Evolutionary conservation across 1,140 invertebrate genomes (phyloP), one percentile per base, ranked within the genome.

Genomic region (Meloidogyne floridensis): DNA sequence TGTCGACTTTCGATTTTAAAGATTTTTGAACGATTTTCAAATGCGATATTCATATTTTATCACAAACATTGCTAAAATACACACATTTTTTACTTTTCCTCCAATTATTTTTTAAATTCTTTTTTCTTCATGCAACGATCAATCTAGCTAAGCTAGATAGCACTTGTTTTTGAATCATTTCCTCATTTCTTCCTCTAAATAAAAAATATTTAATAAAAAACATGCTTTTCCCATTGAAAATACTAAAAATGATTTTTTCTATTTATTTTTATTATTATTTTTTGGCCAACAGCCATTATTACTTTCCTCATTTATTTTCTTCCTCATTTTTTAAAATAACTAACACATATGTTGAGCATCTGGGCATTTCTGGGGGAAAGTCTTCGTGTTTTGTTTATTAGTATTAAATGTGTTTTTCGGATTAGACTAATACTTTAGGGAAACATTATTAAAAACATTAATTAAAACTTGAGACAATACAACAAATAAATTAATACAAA

Each of bases 331-430:
- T 65, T 65, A n/a, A 65, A 65, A 11, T 47, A 47, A 54, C 9
- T 10, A 6, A 53, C 59, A 65, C 59, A 65, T n/a, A 65, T 65
- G 59, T 65, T 65, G 59, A n/a, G 59, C 59, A 65, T 65, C 59
- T 65, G 59, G 56, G 4, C 11, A 15, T 56, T 56, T 56, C 13
- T 9, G 7, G 13, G n/a, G 15, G 10, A 65, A 7, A 6, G n/a
- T n/a, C 59, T 65, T 65, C n/a, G 59, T 65, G 59, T 65, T 65
- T 65, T 65, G 59, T 65, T 65, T 65, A 65, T 65, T 65, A 15
- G 5, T 6, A 15, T n/a, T n/a, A 65, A 65, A 65, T 65, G 15
- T 65, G 56, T 59, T 59, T 65, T 18, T 65, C 4, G 7, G 59
- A 18, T 65, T n/a, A n/a, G 7, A 59, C 56, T n/a, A 65, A 2